These are phyloP conservation scores for Eugnorisma glareosa DNA, from an alignment of 2,888 invertebrate species.

Conservation along the genomic window DNA sequence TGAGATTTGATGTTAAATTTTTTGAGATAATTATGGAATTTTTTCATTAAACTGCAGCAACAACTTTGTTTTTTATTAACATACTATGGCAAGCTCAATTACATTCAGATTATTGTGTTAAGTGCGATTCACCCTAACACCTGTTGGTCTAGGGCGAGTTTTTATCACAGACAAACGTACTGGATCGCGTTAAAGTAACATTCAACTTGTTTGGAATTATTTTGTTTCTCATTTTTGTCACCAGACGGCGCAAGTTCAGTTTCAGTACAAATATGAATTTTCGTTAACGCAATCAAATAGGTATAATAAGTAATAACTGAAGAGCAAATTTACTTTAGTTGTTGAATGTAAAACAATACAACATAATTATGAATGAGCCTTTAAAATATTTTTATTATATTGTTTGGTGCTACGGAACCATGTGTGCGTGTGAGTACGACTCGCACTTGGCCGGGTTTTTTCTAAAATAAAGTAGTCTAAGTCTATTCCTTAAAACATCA, in stretches of 20 bases:
- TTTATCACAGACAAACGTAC: not conserved
- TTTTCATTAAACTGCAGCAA: too few relatives aligned
- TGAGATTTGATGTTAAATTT: too few relatives aligned
- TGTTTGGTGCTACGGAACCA: too few relatives aligned
- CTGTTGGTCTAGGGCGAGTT: not conserved
- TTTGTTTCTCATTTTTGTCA: not conserved
- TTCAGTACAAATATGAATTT: not conserved
- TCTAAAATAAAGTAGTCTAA: too few relatives aligned
- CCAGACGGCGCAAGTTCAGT: not conserved
- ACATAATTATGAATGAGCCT: too few relatives aligned
- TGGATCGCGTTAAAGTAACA: not conserved
- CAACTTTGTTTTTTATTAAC: too few relatives aligned
- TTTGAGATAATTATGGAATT: too few relatives aligned
- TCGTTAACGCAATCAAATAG: not conserved
- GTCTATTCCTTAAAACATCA: not conserved
- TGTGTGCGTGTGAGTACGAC: too few relatives aligned
- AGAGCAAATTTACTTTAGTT: too few relatives aligned
- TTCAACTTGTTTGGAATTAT: not conserved
- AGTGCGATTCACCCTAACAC: conserved; percentile 20
- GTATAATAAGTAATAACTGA: not conserved
- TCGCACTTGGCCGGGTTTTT: too few relatives aligned
- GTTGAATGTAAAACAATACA: too few relatives aligned
- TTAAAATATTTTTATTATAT: too few relatives aligned
- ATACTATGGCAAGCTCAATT: not conserved
- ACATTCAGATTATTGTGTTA: not conserved